Base-by-base conservation (phyloP, 2,113 vertebrate genomes). In the Elaphurus davidianus region DNA sequence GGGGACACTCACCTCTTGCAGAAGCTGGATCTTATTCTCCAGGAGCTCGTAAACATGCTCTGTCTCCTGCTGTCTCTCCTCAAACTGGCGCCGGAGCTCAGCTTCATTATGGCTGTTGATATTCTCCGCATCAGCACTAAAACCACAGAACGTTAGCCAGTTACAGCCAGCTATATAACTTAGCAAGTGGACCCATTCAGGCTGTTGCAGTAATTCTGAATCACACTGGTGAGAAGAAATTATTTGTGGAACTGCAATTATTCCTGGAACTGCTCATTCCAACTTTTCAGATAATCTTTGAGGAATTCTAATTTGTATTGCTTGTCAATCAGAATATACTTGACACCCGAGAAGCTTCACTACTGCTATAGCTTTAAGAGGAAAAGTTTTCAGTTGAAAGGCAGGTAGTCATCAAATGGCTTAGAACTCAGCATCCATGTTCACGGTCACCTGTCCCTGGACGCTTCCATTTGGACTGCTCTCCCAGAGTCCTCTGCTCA, bases 11-110 rank as follows among this genome's bases (percentile, higher is more conserved):
- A 99, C 99, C 99, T 99, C 99, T 67, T 99, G 99, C 82, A 99
- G 99, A 90, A 99, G 99, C 97, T 99, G 99, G 55, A 99, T 99
- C 98, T 99, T 99, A 96, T 99, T 99, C 88, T 99, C 98, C 96
- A 99, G 99, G 93, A 99, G 98, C 90, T 99, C 99, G 0, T 99
- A 99, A 86, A 99, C 99, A 0, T 99, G 99, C 91, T 99, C 99
- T 0, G 99, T 99, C 96, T 99, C 99, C 94, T 99, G 98, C 98
- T 99, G 99, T 9, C 60, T 98, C 92, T 99, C 99, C 36, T 99
- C 98, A 94, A 98, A 99, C 97, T 99, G 99, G 84, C 98, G 99
- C 97, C 92, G 99, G 88, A 99, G 99, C 9, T 98, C 99, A 0
- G 99, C 99, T 94, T 99, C 99, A 99, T 99, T 99, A 96, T 99